A percentile compares a stretch with the other conserved stretches of the same genome.
Conservation (phyloP, 2,888 invertebrate genomes). For the Cylloceria caligata region DNA sequence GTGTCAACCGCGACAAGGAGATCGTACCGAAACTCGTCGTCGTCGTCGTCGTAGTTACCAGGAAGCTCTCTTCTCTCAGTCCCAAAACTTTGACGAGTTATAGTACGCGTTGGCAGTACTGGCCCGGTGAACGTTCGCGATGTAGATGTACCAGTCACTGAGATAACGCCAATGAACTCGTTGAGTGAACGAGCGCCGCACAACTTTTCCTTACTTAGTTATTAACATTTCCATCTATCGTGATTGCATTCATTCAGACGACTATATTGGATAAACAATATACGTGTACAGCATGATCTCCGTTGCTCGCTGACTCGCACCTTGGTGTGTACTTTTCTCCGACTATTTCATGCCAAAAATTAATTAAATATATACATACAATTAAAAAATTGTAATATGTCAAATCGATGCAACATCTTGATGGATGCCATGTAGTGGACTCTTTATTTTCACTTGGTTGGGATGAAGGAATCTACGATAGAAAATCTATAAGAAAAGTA, state of each 20-base stretch:
- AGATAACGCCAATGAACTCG: constrained; percentile 43
- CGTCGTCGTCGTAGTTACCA: constrained; percentile 16
- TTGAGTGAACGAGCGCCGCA: constrained; percentile 25
- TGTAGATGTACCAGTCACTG: constrained; percentile 28
- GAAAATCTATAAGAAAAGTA: not conserved
- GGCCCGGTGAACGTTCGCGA: not conserved
- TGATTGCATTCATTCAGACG: constrained; percentile 44
- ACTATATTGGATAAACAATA: not conserved
- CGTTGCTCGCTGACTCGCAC: not conserved
- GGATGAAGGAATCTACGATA: not conserved
- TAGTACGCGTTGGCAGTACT: constrained; percentile 14
- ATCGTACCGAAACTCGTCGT: constrained; percentile 19
- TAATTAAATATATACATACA: too few species aligned
- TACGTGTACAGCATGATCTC: not conserved
- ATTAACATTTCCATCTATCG: constrained; percentile 57
- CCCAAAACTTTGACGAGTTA: constrained; percentile 41
- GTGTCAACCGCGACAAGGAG: constrained; percentile 32
- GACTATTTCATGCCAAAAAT: not conserved
- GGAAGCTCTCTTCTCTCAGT: constrained; percentile 10
- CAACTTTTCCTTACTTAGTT: constrained; percentile 48
- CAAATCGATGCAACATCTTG: too few species aligned
- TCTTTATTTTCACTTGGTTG: not conserved
- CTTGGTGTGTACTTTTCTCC: not conserved
- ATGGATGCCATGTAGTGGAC: too few species aligned
- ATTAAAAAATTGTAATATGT: too few species aligned